These are phyloP conservation scores for Drosophila navojoa DNA, from an alignment of 1,140 invertebrate genomes.

Conservation along the genomic window DNA sequence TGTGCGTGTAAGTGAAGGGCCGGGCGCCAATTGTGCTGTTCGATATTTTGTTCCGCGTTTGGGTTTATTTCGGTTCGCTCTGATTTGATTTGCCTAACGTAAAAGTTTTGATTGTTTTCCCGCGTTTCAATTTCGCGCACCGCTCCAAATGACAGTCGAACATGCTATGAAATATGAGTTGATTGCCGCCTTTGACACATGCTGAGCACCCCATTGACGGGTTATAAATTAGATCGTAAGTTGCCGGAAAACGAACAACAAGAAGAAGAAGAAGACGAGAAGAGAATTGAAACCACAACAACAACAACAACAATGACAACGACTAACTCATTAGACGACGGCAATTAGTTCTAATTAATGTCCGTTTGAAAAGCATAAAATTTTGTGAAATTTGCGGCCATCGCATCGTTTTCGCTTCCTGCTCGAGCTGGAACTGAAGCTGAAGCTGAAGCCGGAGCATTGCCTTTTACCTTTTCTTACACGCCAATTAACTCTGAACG, in stretches of 20 bases:
- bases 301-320: background rate
- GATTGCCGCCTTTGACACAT: constrained; percentile 39
- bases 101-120: constrained; percentile 74
- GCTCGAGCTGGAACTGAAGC: background rate
- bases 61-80: constrained; percentile 1
- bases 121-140: constrained; percentile 63
- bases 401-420: constrained; percentile 11
- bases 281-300: no score
- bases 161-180: constrained; percentile 80
- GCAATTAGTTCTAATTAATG: constrained; percentile 79
- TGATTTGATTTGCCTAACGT: constrained; percentile 35
- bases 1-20: background rate
- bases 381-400: constrained; percentile 67
- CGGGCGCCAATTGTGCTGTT: constrained; percentile 34
- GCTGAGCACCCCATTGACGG: constrained; percentile 36
- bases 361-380: constrained; percentile 64
- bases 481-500: constrained; percentile 79
- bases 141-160: constrained; percentile 64
- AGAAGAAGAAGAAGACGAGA: no score
- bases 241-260: background rate
- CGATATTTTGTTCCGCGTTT: constrained; percentile 35
- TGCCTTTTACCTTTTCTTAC: constrained; percentile 61
- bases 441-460: background rate
- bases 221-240: constrained; percentile 55
- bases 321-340: constrained; percentile 65